Evolutionary conservation across 2,888 invertebrate genomes (phyloP).

Genomic region (Pachycephus smyrnensis): DNA sequence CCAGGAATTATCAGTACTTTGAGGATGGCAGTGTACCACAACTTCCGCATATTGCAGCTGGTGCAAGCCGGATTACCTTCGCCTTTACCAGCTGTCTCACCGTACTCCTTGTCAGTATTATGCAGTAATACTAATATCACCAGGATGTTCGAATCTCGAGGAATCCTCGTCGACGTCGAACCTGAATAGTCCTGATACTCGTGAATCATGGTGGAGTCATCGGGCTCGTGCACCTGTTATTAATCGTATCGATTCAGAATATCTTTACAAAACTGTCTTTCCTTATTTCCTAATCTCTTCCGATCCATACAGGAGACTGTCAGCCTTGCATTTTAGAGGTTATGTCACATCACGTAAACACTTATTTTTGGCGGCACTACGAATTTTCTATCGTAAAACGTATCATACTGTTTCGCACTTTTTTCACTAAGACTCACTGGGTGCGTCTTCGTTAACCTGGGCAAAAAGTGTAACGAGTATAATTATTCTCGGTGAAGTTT

Average conservation of each 20-base stretch:
- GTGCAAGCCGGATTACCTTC: slow-evolving; percentile 37
- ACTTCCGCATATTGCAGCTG: slow-evolving; percentile 44
- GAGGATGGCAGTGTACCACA: slow-evolving; percentile 50
- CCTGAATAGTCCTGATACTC: not conserved
- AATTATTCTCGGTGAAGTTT: too few relatives aligned
- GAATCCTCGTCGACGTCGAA: not conserved
- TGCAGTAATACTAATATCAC: slow-evolving; percentile 23
- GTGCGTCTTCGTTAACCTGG: too few relatives aligned
- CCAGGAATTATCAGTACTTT: slow-evolving; percentile 75
- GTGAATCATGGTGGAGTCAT: not conserved
- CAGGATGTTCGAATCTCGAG: too few relatives aligned
- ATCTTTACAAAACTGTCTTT: not conserved
- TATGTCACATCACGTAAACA: too few relatives aligned
- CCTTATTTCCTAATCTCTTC: not conserved
- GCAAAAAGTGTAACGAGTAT: not conserved
- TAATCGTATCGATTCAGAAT: not conserved
- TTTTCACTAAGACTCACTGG: too few relatives aligned
- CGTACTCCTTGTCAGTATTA: slow-evolving; percentile 33
- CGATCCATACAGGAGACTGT: not conserved
- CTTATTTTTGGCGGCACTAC: too few relatives aligned
- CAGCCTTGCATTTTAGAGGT: too few relatives aligned
- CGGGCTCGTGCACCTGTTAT: not conserved
- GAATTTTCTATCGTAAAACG: too few relatives aligned
- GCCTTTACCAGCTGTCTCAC: slow-evolving; percentile 33
- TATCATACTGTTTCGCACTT: too few relatives aligned